A percentile compares a stretch with the other conserved stretches of the same genome.
phyloP scores from a whole-genome alignment of 1,140 invertebrate genomes.

The Scaptomyza graminum region DNA sequence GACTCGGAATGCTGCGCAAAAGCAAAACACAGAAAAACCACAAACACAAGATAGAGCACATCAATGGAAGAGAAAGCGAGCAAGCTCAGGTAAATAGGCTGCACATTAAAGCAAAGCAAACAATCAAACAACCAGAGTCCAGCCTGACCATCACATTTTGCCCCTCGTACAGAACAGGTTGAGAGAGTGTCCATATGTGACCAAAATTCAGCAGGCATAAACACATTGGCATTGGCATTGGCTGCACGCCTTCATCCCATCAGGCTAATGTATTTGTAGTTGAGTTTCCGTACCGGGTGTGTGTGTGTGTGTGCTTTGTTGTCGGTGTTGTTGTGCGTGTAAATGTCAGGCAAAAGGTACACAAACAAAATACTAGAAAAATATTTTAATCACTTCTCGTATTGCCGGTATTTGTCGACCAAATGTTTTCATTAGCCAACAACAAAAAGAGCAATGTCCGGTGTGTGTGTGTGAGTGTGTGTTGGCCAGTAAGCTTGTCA shows the following conservation, averaged over 20 bases:
- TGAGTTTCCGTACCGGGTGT: neutral
- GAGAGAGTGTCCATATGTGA: slow-evolving; percentile 17
- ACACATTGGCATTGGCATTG: slow-evolving; percentile 1
- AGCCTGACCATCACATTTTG: neutral
- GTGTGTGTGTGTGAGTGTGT: neutral
- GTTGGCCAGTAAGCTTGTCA: slow-evolving; percentile 15
- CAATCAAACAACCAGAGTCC: slow-evolving; percentile 47
- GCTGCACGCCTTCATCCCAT: slow-evolving; percentile 18
- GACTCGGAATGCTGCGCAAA: neutral
- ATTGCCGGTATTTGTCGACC: slow-evolving; percentile 39
- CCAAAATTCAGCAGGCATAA: slow-evolving; percentile 23
- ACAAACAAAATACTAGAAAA: slow-evolving; percentile 52
- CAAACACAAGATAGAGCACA: neutral
- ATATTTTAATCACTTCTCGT: slow-evolving; percentile 77
- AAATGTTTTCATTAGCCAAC: slow-evolving; percentile 78
- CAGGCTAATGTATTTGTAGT: neutral
- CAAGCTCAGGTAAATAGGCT: slow-evolving; percentile 70
- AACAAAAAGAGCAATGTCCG: slow-evolving; percentile 43
- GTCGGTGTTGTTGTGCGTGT: slow-evolving; percentile 39
- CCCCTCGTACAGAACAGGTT: neutral
- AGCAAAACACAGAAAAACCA: slow-evolving; percentile 3
- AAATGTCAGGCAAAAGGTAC: slow-evolving; percentile 60
- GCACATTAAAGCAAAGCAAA: slow-evolving; percentile 76
- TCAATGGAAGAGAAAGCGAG: too few relatives aligned
- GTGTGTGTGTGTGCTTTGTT: slow-evolving; percentile 10